Evolutionary conservation across 2,888 invertebrate genomes (phyloP), one percentile per base, ranked within the genome.

Genomic region (Frankliniella fusca): DNA sequence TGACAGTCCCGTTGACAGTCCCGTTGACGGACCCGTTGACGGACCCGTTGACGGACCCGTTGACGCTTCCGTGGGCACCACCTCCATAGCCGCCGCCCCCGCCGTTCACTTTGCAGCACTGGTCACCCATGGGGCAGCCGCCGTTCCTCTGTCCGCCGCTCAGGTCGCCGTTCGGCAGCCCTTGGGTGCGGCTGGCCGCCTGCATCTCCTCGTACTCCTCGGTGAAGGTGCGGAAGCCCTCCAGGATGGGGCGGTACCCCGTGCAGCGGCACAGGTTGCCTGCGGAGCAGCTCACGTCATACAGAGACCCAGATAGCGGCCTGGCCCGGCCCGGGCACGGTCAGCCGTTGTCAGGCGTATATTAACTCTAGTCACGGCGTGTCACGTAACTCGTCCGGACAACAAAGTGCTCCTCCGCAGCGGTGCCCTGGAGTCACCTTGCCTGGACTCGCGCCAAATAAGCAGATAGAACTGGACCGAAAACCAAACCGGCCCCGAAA

Each of bases 171-270:
- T 76, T n/a, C 23, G 70, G 70, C 23, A 76, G 70, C 1, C 70
- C 70, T 27, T 76, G 70, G 70, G 70, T 76, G 70, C 70, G 70
- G 70, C 70, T 76, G 9, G 76, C n/a, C 7, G 50, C 85, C 84
- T 90, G 90, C 80, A 88, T 85, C 83, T 86, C 87, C 87, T 93
- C 92, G 92, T 93, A 94, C 85, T 93, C 94, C 87, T 94, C 93
- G 0, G 93, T 93, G 85, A 97, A 96, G 0, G 95, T 94, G 88
- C 93, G 93, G 86, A 94, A 96, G 0, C 96, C 97, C 88, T 97
- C 97, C 81, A 97, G 91, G 83, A 98, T 98, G 0, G 98, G 95
- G 85, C 98, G 91, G 86, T 98, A 98, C 0, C 98, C 98, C 0
- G 98, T 98, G 87, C 98, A 98, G 83, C 98, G 91, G 86, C 97